These are phyloP conservation scores for Artibeus jamaicensis DNA, from an alignment of 2,797 vertebrate species.

Conservation along the genomic window DNA sequence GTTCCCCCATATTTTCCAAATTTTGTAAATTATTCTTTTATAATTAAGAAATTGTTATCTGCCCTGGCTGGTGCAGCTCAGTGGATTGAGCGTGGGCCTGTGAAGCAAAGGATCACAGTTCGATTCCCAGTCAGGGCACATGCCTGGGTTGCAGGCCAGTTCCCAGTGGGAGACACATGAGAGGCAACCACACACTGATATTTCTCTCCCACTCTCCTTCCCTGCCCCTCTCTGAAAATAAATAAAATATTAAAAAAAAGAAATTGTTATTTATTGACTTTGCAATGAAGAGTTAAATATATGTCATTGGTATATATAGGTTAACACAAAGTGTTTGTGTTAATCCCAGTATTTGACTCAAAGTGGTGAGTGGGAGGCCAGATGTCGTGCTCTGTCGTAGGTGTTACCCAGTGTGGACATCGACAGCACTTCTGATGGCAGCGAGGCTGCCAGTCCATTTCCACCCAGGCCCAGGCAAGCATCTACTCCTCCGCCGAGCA, in stretches of 20 bases:
- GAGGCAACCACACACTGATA: too few species aligned
- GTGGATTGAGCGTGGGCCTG: too few species aligned
- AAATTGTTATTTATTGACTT: constrained; percentile 21
- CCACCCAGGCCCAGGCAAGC: constrained; percentile 41
- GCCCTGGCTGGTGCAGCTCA: too few species aligned
- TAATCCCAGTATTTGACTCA: not conserved
- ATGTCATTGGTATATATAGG: not conserved
- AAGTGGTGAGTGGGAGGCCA: not conserved
- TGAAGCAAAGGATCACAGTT: too few species aligned
- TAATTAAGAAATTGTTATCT: constrained; percentile 20
- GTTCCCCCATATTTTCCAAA: not conserved
- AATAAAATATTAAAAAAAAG: too few species aligned
- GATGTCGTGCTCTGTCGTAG: constrained; percentile 73
- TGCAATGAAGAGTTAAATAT: not conserved
- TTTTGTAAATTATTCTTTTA: not conserved
- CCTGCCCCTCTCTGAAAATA: too few species aligned
- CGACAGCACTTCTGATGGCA: constrained; percentile 82
- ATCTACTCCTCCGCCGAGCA: constrained; percentile 44
- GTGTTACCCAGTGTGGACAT: constrained; percentile 89
- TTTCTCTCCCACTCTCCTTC: too few species aligned
- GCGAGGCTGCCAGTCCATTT: not conserved
- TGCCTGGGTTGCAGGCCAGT: too few species aligned
- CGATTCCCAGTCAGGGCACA: too few species aligned
- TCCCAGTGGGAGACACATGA: too few species aligned
- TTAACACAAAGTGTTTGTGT: too few species aligned